Base-by-base conservation (phyloP, 1,140 invertebrate genomes). In the Drosophila nannoptera region DNA sequence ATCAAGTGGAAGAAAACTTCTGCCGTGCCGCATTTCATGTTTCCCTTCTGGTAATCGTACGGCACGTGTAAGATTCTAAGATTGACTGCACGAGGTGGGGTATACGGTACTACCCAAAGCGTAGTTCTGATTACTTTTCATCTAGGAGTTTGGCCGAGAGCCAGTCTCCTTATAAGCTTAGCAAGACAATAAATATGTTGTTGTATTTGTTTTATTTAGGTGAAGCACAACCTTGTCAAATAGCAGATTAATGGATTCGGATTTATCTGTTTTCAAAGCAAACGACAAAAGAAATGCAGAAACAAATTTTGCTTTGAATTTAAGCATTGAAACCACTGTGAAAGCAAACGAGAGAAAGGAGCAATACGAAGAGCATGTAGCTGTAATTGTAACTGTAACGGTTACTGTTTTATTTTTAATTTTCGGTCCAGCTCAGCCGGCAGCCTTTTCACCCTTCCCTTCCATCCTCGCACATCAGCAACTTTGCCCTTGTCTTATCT, bases 391-490 rank as follows among this genome's bases (percentile, higher is more conserved):
- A 48, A 54, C n/a, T 48, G 49, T 62, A 22, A 54, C 14, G 14
- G 49, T 60, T 58, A 70, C 68, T 73, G 46, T 67, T 55, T 22
- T 50, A 64, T 62, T 75, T 73, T 64, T 68, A 36, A 68, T 64
- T 83, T 83, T 83, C 52, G 38, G 31, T 8, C 40, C 53, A 67
- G 77, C 60, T 48, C 36, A 59, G 63, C 76, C 71, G 54, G 46
- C 40, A 63, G 65, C 36, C 22, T 31, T 11, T n/a, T 35, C 5
- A 11, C 32, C 43, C 31, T 31, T 11, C 60, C 59, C 80, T 84
- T 77, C 77, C 77, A 81, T 77, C 77, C 66, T 84, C 71, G 52
- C 35, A 8, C 31, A 31, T 5, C 36, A 12, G 22, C 38, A 46
- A 11, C 9, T 46, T 29, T 12, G 32, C 33, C 36, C 48, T 16